Percentiles rank a stretch among this genome's conserved stretches.
These are phyloP conservation scores for Anguilla marmorata DNA, from an alignment of 2,797 vertebrate genomes.

Conservation along the genomic window DNA sequence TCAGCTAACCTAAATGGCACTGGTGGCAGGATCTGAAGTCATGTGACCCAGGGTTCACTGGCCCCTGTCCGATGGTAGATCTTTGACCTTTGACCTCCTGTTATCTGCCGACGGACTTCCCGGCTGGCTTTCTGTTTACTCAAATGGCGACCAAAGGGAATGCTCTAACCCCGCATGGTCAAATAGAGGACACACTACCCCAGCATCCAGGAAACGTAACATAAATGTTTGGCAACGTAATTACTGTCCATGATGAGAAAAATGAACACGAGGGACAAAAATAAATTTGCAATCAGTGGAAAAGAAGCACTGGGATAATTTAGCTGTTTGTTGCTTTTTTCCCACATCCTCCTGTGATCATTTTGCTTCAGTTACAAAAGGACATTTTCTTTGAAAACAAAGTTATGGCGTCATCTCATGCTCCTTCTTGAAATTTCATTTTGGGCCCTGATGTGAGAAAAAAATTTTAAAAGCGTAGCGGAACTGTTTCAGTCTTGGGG, in stretches of 20 bases:
- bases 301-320: conserved; percentile 47
- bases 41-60: conserved; percentile 59
- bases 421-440: conserved; percentile 61
- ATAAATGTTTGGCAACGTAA: neutral
- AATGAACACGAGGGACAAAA: neutral
- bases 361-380: conserved; percentile 54
- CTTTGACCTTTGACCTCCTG: conserved; percentile 50
- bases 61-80: conserved; percentile 56
- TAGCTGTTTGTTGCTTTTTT: conserved; percentile 38
- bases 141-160: conserved; percentile 19
- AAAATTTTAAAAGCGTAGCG: neutral
- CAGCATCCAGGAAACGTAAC: neutral
- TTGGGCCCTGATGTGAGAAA: conserved; percentile 51
- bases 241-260: neutral
- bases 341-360: conserved; percentile 41
- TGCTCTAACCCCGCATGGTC: neutral
- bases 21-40: conserved; percentile 55
- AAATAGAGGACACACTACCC: neutral
- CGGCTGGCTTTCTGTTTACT: conserved; percentile 37
- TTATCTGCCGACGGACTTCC: conserved; percentile 40
- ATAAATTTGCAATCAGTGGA: conserved; percentile 61
- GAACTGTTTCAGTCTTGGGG: neutral
- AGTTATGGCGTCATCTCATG: conserved; percentile 44
- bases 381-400: conserved; percentile 47
- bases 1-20: conserved; percentile 58